Conservation (phyloP, 2,797 vertebrate genomes). For the Characodon lateralis region DNA sequence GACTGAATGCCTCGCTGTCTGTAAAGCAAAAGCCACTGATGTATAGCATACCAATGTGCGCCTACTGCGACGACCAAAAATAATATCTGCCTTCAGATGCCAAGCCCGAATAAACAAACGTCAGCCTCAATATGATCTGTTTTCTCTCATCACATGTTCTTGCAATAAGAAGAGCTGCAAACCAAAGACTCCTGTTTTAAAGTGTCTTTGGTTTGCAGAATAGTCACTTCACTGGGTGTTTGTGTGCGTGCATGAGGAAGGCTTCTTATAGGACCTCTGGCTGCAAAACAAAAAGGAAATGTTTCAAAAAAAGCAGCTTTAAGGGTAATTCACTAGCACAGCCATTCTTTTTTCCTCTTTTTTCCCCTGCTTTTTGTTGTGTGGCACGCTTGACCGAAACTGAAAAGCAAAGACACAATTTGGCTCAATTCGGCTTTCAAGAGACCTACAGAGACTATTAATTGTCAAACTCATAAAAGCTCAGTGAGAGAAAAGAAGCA, state of each 20-base stretch:
- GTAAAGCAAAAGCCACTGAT: slow-evolving; percentile 30
- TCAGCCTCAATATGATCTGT: slow-evolving; percentile 59
- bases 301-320: slow-evolving; percentile 66
- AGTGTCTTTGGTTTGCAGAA: slow-evolving; percentile 32
- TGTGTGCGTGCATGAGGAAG: slow-evolving; percentile 14
- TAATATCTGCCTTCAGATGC: slow-evolving; percentile 55
- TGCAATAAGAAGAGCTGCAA: slow-evolving; percentile 42
- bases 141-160: slow-evolving; percentile 48
- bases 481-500: slow-evolving; percentile 63
- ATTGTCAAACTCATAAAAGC: slow-evolving; percentile 76
- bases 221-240: slow-evolving; percentile 34
- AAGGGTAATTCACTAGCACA: slow-evolving; percentile 65
- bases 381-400: slow-evolving; percentile 76
- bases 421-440: slow-evolving; percentile 78
- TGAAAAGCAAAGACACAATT: slow-evolving; percentile 78
- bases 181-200: slow-evolving; percentile 50
- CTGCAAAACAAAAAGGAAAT: slow-evolving; percentile 65
- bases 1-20: slow-evolving; percentile 64
- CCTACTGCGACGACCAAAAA: slow-evolving; percentile 48
- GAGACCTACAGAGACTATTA: slow-evolving; percentile 76
- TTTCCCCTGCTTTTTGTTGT: slow-evolving; percentile 57
- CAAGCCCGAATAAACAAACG: slow-evolving; percentile 60
- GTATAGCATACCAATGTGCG: slow-evolving; percentile 41
- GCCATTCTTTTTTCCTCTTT: slow-evolving; percentile 57
- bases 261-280: slow-evolving; percentile 46